Conservation (phyloP, 2,888 invertebrate genomes). For the Epinotia demarniana region DNA sequence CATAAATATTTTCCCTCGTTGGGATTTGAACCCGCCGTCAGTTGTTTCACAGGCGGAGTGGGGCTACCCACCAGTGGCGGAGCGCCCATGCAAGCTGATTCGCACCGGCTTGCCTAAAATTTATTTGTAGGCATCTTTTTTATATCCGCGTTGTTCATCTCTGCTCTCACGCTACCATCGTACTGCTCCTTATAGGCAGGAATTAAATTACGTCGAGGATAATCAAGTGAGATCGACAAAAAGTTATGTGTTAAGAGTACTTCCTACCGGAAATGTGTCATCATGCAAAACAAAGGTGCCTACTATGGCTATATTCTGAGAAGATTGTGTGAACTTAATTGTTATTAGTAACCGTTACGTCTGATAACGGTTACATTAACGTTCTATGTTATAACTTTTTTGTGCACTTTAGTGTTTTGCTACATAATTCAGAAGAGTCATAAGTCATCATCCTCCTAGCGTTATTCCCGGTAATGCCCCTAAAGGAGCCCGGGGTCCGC, state of each 20-base stretch:
- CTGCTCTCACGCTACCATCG: not conserved
- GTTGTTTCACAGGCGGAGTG: too few relatives aligned
- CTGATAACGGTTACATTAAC: conserved; percentile 22
- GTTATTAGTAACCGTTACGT: conserved; percentile 17
- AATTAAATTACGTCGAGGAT: conserved; percentile 2
- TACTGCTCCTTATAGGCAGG: not conserved
- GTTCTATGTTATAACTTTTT: not conserved
- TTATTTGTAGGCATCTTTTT: too few relatives aligned
- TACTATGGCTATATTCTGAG: not conserved
- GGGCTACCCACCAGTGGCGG: too few relatives aligned
- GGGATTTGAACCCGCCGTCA: too few relatives aligned
- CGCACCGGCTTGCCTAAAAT: too few relatives aligned
- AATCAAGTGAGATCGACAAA: not conserved
- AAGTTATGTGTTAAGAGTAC: conserved; percentile 4
- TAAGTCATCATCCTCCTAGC: too few relatives aligned
- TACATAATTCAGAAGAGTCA: too few relatives aligned
- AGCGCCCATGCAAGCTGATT: too few relatives aligned
- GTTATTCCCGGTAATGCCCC: too few relatives aligned
- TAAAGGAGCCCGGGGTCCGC: too few relatives aligned
- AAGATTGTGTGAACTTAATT: conserved; percentile 35
- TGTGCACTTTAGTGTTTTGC: not conserved
- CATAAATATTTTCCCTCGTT: too few relatives aligned
- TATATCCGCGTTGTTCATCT: too few relatives aligned
- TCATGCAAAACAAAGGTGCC: conserved; percentile 35
- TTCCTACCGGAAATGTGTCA: conserved; percentile 32